Evolutionary conservation across 2,888 invertebrate genomes (phyloP), one percentile per base, ranked within the genome.

Genomic region (Oligia fasciuncula): DNA sequence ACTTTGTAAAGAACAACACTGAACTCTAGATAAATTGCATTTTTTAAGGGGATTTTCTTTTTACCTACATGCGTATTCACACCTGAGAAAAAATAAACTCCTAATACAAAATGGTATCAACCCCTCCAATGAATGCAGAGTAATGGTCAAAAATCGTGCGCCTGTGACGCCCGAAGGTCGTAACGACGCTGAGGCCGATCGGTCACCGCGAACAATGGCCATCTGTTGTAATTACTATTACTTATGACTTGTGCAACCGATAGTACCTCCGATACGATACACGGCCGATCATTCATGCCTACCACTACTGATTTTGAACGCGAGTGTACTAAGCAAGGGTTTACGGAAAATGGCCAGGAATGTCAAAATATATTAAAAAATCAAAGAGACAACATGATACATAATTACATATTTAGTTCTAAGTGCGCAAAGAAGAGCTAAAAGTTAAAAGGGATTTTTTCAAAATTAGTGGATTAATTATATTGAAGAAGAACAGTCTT

Each of bases 221-320:
- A 96, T 96, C 96, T 94, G 94, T 95, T 95, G 96, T 96, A 96
- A 96, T 96, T 96, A 96, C 95, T 95, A 94, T 94, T 95, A 94
- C 94, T 94, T 94, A 93, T 91, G 90, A 92, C 92, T 96, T 95
- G 94, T 92, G 95, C 95, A 95, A 96, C 92, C 89, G 94, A 95
- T 95, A 93, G 91, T 90, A 91, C 84, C 84, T 84, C 85, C 87
- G 94, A 94, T 94, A 94, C 76, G 80, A 85, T 89, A 91, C 92
- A 93, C 91, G 90, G 90, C 91, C 92, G 91, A 91, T 92, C 93
- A 90, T 91, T 93, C 91, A 91, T 89, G 79, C 79, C 76, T 70
- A 78, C 78, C 54, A 73, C 75, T 83, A 74, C 79, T 57, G 75
- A 85, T 87, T 78, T 81, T 67, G 76, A 73, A 71, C 79, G 73